These are phyloP conservation scores for Phthorimaea operculella DNA, from an alignment of 1,140 invertebrate species.

Conservation along the genomic window DNA sequence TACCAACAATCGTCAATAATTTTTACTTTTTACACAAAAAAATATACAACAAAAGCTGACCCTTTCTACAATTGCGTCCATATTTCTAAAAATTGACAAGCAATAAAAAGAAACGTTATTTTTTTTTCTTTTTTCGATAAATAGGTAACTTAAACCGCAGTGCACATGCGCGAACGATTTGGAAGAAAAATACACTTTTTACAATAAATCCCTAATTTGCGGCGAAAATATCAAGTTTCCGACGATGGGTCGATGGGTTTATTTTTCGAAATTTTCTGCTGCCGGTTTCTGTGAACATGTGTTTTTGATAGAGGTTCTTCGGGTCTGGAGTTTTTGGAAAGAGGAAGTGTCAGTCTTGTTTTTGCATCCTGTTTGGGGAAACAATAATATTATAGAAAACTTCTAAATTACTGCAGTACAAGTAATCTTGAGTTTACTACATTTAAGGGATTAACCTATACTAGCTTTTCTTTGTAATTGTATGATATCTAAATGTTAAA, in stretches of 20 bases:
- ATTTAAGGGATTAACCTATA: conserved; percentile 5
- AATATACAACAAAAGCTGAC: conserved; percentile 40
- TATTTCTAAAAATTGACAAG: conserved; percentile 36
- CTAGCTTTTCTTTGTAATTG: background rate
- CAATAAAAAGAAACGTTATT: conserved; percentile 40
- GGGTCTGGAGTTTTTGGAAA: too few species aligned
- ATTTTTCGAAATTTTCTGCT: conserved; percentile 33
- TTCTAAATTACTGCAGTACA: too few species aligned
- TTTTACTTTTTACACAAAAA: conserved; percentile 35
- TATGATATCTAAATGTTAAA: too few species aligned
- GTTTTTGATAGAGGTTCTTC: conserved; percentile 40
- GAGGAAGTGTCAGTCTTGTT: conserved; percentile 25
- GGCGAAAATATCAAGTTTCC: conserved; percentile 61
- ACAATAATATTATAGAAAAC: too few species aligned
- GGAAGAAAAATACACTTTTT: conserved; percentile 56
- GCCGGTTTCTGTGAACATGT: conserved; percentile 40
- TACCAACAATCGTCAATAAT: conserved; percentile 38
- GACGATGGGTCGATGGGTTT: conserved; percentile 20
- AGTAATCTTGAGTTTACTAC: too few species aligned
- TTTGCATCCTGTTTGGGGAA: too few species aligned
- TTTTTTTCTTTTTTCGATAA: conserved; percentile 27
- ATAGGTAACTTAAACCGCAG: conserved; percentile 46
- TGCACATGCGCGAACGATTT: conserved; percentile 48
- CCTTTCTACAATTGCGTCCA: conserved; percentile 50
- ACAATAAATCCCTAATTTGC: conserved; percentile 57